phyloP scores from a whole-genome alignment of 2,888 invertebrate species.

The Meandrusa payeni region DNA sequence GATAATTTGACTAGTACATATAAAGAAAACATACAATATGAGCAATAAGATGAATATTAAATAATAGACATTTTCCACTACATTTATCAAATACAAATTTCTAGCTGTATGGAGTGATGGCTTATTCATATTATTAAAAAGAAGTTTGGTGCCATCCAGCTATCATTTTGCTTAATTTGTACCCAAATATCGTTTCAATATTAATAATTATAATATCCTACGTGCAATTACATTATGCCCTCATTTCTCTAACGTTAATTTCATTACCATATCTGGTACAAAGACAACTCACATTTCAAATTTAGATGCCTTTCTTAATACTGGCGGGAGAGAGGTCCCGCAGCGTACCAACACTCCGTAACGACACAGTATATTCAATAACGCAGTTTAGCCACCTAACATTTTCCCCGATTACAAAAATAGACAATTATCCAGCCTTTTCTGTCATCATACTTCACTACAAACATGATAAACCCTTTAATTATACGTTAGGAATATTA shows the following conservation, averaged over 20 bases:
- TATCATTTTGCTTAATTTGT: constrained; percentile 8
- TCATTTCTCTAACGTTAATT: constrained; percentile 1
- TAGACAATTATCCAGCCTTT: constrained; percentile 47
- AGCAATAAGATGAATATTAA: constrained; percentile 37
- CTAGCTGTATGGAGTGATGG: constrained; percentile 1
- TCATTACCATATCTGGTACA: background rate
- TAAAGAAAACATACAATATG: constrained; percentile 43
- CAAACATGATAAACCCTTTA: constrained; percentile 1
- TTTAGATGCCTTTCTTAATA: background rate
- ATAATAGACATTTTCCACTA: constrained; percentile 33
- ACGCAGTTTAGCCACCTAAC: constrained; percentile 72
- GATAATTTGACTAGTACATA: constrained; percentile 69
- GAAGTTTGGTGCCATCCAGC: background rate
- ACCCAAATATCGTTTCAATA: constrained; percentile 12
- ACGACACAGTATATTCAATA: constrained; percentile 41
- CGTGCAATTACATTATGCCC: constrained; percentile 15
- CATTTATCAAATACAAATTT: background rate
- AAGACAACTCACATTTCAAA: constrained; percentile 4
- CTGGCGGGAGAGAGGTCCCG: background rate
- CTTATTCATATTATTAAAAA: background rate
- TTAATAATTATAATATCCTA: constrained; percentile 14
- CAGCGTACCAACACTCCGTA: constrained; percentile 29
- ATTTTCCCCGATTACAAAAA: constrained; percentile 64
- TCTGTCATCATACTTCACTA: constrained; percentile 5
- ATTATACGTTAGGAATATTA: constrained; percentile 13